Evolutionary conservation across 2,888 invertebrate genomes (phyloP).

Genomic region (Tipula confusa): DNA sequence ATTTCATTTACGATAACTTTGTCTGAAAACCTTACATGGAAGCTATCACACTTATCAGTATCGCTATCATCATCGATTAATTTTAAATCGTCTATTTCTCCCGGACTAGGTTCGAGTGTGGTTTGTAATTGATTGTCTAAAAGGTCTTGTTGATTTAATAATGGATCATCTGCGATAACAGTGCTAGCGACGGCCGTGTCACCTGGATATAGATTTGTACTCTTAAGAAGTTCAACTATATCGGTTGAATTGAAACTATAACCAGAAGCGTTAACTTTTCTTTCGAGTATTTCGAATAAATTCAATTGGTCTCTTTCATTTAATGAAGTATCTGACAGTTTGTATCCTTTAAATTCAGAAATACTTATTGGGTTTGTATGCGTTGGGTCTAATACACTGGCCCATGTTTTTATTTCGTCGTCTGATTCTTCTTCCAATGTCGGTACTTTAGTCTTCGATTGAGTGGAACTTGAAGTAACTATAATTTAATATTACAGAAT

Average conservation of each 20-base stretch:
- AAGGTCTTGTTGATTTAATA: constrained; percentile 48
- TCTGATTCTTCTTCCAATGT: background rate
- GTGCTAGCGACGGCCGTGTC: background rate
- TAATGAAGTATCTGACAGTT: background rate
- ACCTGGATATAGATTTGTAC: constrained; percentile 34
- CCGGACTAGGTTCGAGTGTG: constrained; percentile 21
- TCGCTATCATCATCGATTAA: constrained; percentile 33
- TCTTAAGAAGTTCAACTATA: constrained; percentile 50
- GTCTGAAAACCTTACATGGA: constrained; percentile 36
- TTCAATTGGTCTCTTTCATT: constrained; percentile 58
- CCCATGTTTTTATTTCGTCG: background rate
- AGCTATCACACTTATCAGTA: background rate
- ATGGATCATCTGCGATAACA: constrained; percentile 35
- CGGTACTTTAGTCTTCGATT: background rate
- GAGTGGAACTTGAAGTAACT: background rate
- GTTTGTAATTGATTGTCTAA: constrained; percentile 36
- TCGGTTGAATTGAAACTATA: constrained; percentile 66
- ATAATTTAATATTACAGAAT: constrained; percentile 17
- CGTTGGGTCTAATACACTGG: background rate
- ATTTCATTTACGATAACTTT: constrained; percentile 33
- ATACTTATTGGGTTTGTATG: constrained; percentile 26
- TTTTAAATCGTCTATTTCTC: constrained; percentile 27
- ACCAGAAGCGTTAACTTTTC: constrained; percentile 66
- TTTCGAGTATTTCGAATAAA: constrained; percentile 74
- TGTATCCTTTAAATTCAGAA: background rate